Evolutionary conservation across 2,888 invertebrate genomes (phyloP).

Genomic region (Phyto melanocephala): DNA sequence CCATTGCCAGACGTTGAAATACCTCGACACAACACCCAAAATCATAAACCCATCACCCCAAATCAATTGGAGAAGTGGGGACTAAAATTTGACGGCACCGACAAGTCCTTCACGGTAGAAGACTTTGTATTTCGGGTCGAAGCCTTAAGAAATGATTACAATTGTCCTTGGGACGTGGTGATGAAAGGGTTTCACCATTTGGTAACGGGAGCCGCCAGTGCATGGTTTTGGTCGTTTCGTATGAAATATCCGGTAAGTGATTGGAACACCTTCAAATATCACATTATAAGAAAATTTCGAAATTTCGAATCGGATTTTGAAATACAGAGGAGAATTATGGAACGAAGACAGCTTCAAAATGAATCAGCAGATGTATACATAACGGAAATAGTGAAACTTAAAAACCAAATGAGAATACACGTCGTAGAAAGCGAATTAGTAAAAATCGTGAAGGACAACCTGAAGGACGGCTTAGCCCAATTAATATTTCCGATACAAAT

Average conservation of each 20-base stretch:
- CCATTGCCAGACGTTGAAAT: background rate
- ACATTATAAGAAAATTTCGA: too few species aligned
- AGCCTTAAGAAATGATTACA: background rate
- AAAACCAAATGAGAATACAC: background rate
- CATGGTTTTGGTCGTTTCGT: too few species aligned
- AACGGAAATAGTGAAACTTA: background rate
- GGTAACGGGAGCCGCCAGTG: too few species aligned
- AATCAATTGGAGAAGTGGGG: slow-evolving; percentile 8
- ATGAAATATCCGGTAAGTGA: too few species aligned
- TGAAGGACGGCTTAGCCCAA: too few species aligned
- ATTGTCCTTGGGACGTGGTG: too few species aligned
- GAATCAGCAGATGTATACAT: background rate
- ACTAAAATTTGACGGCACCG: background rate
- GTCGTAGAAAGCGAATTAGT: background rate
- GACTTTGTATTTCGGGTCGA: background rate
- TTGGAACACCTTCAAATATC: too few species aligned
- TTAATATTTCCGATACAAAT: too few species aligned
- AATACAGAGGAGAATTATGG: background rate
- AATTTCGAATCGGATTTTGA: background rate
- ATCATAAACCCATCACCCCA: background rate
- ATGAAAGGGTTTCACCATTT: too few species aligned
- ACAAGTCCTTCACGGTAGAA: background rate
- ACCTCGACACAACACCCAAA: background rate
- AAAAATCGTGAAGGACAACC: too few species aligned
- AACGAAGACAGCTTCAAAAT: background rate